These are phyloP conservation scores for Lonchura striata DNA, from an alignment of 2,113 vertebrate genomes.

Conservation along the genomic window DNA sequence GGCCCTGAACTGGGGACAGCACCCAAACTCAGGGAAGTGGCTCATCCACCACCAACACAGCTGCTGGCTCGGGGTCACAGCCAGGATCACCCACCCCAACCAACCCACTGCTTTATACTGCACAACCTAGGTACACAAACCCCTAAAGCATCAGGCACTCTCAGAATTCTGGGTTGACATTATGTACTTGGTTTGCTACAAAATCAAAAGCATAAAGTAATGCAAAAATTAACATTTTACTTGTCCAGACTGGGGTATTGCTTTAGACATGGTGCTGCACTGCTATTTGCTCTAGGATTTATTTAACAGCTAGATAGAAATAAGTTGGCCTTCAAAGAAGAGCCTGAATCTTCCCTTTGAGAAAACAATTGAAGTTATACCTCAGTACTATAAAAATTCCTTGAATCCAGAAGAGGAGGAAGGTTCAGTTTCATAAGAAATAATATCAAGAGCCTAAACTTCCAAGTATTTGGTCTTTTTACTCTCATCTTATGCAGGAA, in stretches of 20 bases:
- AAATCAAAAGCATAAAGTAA: neutral
- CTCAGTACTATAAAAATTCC: neutral
- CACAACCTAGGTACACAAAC: neutral
- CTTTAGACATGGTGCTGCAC: neutral
- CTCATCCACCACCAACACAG: neutral
- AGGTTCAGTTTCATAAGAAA: neutral
- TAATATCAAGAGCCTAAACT: conserved; percentile 12
- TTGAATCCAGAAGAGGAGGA: neutral
- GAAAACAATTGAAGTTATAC: neutral
- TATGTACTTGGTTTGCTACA: neutral
- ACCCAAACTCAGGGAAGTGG: neutral
- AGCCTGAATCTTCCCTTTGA: neutral
- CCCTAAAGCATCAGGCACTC: neutral
- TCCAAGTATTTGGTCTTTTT: neutral
- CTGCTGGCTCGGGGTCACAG: neutral
- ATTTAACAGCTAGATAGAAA: neutral
- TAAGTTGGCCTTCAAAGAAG: conserved; percentile 1
- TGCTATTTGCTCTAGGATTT: conserved; percentile 39
- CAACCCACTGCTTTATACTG: neutral
- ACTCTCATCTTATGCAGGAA: neutral
- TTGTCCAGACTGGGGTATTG: neutral
- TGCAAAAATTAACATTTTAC: conserved; percentile 23
- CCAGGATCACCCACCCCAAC: neutral
- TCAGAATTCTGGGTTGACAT: neutral
- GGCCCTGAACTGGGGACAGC: too few species aligned